Conservation (phyloP, 2,797 vertebrate species). For the Molossus alvarezi region DNA sequence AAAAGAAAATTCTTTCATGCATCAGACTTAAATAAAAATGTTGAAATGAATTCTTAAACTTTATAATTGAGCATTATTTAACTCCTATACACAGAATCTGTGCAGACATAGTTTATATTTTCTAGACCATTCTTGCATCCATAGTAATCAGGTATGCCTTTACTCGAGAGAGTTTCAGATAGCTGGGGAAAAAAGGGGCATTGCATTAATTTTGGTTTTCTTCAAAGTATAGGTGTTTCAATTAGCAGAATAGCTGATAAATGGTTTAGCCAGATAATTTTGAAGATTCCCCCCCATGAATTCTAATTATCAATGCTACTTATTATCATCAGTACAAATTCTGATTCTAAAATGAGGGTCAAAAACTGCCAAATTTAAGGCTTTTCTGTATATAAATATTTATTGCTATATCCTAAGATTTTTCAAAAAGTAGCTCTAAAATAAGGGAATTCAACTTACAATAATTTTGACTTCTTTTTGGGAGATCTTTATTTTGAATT, state of each 20-base stretch:
- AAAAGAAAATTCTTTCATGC: not conserved
- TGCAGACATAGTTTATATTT: conserved; percentile 38
- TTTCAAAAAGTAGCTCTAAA: conserved; percentile 69
- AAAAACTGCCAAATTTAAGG: conserved; percentile 46
- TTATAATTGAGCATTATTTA: conserved; percentile 26
- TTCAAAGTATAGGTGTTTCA: conserved; percentile 34
- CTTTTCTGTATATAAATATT: conserved; percentile 66
- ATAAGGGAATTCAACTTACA: conserved; percentile 77
- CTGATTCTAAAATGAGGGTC: not conserved
- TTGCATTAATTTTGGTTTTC: conserved; percentile 54
- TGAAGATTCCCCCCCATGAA: not conserved
- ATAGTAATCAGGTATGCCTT: conserved; percentile 32
- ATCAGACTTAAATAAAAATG: conserved; percentile 50
- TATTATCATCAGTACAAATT: conserved; percentile 69
- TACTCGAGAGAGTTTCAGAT: conserved; percentile 3
- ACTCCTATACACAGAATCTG: conserved; percentile 30
- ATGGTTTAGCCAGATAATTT: conserved; percentile 37
- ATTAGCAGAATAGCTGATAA: conserved; percentile 41
- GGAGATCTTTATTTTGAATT: conserved; percentile 76
- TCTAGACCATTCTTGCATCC: conserved; percentile 17
- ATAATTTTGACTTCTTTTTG: conserved; percentile 71
- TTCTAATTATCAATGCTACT: conserved; percentile 28
- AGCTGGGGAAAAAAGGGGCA: not conserved
- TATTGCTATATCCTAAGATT: conserved; percentile 27
- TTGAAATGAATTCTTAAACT: conserved; percentile 64